Evolutionary conservation across 2,888 invertebrate species (phyloP).

Genomic region (Sphaerophoria rueppellii): DNA sequence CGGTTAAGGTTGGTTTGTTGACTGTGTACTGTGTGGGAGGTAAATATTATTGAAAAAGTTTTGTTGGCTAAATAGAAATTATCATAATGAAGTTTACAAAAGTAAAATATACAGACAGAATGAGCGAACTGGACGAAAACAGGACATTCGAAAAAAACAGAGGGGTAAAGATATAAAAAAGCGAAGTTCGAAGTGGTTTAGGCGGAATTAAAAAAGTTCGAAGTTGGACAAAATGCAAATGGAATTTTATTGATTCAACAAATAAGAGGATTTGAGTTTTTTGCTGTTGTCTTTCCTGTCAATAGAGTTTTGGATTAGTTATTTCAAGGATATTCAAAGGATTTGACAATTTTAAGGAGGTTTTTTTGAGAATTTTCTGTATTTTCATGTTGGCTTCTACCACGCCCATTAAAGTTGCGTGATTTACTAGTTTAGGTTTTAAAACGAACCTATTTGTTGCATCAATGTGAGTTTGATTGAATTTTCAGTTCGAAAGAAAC

Average conservation of each 20-base stretch:
- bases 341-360: not conserved
- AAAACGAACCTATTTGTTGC: not conserved
- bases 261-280: constrained; percentile 2
- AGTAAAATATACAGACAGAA: constrained; percentile 3
- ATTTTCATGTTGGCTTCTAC: too few species aligned
- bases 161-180: not conserved
- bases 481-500: not conserved
- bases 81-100: constrained; percentile 64
- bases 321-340: not conserved
- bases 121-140: not conserved
- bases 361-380: too few species aligned
- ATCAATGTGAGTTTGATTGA: constrained; percentile 9
- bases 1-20: not conserved
- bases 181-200: constrained; percentile 23
- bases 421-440: too few species aligned
- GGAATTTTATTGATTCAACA: constrained; percentile 26
- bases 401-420: too few species aligned
- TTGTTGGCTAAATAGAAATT: constrained; percentile 62
- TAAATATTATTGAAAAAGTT: constrained; percentile 72
- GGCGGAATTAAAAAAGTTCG: constrained; percentile 55
- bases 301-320: not conserved
- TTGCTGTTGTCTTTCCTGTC: too few species aligned
- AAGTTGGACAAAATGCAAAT: constrained; percentile 34
- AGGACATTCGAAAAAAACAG: not conserved
- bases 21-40: not conserved